Conservation (phyloP, 1,140 invertebrate species). For the Drosophila mayri region DNA sequence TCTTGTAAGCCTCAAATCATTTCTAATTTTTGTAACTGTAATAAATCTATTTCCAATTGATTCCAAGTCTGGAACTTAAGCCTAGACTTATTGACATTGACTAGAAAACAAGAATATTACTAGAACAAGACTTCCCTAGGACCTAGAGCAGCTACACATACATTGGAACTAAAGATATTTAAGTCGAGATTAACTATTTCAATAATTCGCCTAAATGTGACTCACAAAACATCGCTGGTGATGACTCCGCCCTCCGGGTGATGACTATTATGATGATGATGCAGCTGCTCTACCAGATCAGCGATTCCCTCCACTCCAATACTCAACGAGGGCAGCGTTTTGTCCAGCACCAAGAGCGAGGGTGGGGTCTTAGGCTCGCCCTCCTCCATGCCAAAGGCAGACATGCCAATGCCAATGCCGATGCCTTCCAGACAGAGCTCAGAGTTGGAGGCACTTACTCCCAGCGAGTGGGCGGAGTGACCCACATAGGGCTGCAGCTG, state of each 20-base stretch:
- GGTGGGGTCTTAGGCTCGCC: slow-evolving; percentile 62
- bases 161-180: slow-evolving; percentile 5
- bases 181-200: slow-evolving; percentile 39
- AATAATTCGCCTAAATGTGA: slow-evolving; percentile 49
- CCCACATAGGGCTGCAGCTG: slow-evolving; percentile 46
- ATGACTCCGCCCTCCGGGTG: slow-evolving; percentile 30
- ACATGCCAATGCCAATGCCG: slow-evolving; percentile 52
- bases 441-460: slow-evolving; percentile 6
- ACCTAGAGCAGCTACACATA: not conserved
- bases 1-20: not conserved
- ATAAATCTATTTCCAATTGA: not conserved
- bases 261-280: slow-evolving; percentile 38
- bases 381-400: slow-evolving; percentile 55
- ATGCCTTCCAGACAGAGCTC: slow-evolving; percentile 64
- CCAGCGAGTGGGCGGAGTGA: slow-evolving; percentile 28
- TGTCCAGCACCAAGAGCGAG: slow-evolving; percentile 74
- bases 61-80: slow-evolving; percentile 3
- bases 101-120: slow-evolving; percentile 42
- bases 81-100: slow-evolving; percentile 25
- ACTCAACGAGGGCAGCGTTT: slow-evolving; percentile 69
- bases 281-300: slow-evolving; percentile 70
- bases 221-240: slow-evolving; percentile 30
- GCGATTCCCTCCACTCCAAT: slow-evolving; percentile 71
- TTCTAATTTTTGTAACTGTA: not conserved
- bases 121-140: slow-evolving; percentile 7